Conservation (phyloP, 2,113 vertebrate species). For the Ceyx melanurus region DNA sequence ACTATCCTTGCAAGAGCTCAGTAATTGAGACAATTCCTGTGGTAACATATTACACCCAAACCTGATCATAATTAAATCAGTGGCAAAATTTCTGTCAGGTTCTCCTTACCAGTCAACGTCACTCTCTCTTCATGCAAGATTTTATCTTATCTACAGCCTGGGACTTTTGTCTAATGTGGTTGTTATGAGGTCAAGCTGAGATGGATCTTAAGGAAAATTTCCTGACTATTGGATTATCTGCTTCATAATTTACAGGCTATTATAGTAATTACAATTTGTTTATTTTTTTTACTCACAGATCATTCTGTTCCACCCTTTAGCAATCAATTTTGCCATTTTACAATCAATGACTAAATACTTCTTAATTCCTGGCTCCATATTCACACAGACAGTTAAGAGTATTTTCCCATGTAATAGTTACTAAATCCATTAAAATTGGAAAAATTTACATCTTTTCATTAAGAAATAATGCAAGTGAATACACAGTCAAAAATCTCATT, state of each 20-base stretch:
- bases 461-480: neutral
- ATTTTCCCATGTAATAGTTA: neutral
- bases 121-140: neutral
- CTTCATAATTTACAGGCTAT: neutral
- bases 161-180: neutral
- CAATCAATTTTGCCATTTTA: neutral
- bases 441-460: neutral
- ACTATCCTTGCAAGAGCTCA: neutral
- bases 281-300: neutral
- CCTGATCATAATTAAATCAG: conserved; percentile 12
- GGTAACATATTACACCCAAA: conserved; percentile 1
- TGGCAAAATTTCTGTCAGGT: neutral
- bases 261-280: neutral
- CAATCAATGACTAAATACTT: neutral
- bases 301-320: neutral
- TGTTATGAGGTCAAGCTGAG: neutral
- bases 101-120: neutral
- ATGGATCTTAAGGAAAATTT: neutral
- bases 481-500: neutral
- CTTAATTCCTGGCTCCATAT: neutral
- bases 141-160: neutral
- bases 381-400: neutral
- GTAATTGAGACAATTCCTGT: conserved; percentile 33
- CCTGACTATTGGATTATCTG: neutral
- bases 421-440: neutral